Conservation (phyloP, 2,113 vertebrate species). For the Ceyx melanurus region DNA sequence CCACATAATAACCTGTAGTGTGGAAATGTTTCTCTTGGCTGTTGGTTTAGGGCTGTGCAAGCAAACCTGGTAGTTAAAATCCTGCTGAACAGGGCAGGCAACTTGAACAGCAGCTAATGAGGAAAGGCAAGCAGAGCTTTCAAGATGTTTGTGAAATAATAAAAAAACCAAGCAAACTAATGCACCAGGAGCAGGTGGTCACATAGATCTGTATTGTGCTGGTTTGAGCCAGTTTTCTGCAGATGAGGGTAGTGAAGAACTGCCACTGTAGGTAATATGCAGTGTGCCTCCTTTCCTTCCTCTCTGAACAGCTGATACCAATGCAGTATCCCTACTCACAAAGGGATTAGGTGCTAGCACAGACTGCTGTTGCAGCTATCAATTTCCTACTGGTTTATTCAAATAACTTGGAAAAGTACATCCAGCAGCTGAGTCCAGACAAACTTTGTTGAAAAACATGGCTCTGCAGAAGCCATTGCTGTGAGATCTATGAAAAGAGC, state of each 20-base stretch:
- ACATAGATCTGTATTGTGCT: not conserved
- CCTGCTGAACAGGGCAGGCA: not conserved
- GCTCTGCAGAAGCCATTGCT: not conserved
- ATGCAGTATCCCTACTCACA: not conserved
- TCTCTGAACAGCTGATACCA: not conserved
- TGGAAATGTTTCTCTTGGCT: constrained; percentile 18
- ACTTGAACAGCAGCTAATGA: not conserved
- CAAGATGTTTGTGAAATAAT: not conserved
- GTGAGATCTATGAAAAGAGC: not conserved
- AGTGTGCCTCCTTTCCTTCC: not conserved
- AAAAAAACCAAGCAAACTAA: not conserved
- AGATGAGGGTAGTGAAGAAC: not conserved
- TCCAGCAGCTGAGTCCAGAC: constrained; percentile 30
- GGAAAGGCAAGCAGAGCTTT: not conserved
- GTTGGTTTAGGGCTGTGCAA: not conserved
- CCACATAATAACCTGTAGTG: accelerated
- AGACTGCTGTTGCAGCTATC: not conserved
- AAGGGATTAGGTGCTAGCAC: constrained; percentile 52
- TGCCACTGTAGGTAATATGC: not conserved
- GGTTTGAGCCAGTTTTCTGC: not conserved
- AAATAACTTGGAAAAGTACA: constrained; percentile 19
- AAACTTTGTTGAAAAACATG: not conserved
- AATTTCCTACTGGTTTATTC: constrained; percentile 19
- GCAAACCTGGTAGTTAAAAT: constrained; percentile 8
- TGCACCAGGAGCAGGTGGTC: not conserved